A percentile compares a stretch with the other conserved stretches of the same genome.
Conservation (phyloP, 2,113 vertebrate genomes). For the Protomyctophum bolini region DNA sequence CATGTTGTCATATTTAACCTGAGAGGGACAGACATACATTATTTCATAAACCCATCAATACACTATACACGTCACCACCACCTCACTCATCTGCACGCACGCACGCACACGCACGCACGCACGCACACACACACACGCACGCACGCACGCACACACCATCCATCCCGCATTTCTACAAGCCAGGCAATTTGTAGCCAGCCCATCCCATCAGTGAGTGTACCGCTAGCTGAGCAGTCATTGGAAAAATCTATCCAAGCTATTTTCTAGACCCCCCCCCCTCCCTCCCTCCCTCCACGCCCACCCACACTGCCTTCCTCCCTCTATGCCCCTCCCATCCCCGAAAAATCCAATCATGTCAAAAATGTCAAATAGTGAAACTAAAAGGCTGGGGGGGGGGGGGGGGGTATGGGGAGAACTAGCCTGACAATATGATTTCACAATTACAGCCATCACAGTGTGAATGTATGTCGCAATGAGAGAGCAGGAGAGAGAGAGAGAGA, state of each 20-base stretch:
- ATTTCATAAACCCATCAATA: background rate
- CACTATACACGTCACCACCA: slow-evolving; percentile 2
- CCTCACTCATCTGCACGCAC: background rate
- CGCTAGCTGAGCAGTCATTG: slow-evolving; percentile 19
- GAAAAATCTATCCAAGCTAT: slow-evolving; percentile 29
- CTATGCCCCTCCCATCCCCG: background rate
- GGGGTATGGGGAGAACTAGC: slow-evolving; percentile 7
- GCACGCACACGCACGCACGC: background rate
- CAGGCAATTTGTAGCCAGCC: slow-evolving; percentile 29
- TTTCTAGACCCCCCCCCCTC: slow-evolving; percentile 12
- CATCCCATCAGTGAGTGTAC: slow-evolving; percentile 1
- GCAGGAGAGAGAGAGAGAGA: too few relatives aligned
- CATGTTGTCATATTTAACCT: slow-evolving; percentile 90
- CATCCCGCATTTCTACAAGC: slow-evolving; percentile 6
- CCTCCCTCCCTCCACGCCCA: background rate
- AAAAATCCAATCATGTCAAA: slow-evolving; percentile 20
- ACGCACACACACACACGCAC: background rate
- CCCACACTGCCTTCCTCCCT: background rate
- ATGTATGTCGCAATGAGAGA: background rate
- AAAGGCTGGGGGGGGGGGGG: slow-evolving; percentile 4
- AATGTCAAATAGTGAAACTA: slow-evolving; percentile 26
- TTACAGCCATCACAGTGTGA: slow-evolving; percentile 3
- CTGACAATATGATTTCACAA: slow-evolving; percentile 40
- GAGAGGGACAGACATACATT: slow-evolving; percentile 11
- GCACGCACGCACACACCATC: background rate